A percentile compares a stretch with the other conserved stretches of the same genome.
These are phyloP conservation scores for Coranthus polyacanthus DNA, from an alignment of 2,797 vertebrate genomes.

Conservation along the genomic window DNA sequence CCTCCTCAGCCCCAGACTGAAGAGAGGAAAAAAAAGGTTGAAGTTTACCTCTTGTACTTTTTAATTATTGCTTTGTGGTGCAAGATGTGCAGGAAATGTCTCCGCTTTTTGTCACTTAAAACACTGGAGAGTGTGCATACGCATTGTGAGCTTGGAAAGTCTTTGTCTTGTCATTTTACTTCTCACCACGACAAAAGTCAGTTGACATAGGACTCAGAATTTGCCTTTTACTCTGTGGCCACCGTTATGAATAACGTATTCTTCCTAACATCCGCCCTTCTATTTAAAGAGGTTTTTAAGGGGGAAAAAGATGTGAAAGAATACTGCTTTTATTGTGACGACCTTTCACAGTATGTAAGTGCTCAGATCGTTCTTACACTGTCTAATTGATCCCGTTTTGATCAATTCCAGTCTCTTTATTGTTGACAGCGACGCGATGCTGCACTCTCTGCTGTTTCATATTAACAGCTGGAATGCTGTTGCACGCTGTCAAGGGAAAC, in stretches of 20 bases:
- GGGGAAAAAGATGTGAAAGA: conserved; percentile 51
- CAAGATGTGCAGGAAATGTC: conserved; percentile 89
- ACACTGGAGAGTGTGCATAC: conserved; percentile 93
- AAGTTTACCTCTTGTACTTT: conserved; percentile 83
- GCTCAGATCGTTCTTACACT: conserved; percentile 61
- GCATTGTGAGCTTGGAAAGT: conserved; percentile 85
- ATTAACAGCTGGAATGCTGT: conserved; percentile 68
- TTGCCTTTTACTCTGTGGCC: conserved; percentile 83
- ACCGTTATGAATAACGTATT: conserved; percentile 77
- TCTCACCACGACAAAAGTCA: conserved; percentile 73
- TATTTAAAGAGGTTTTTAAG: conserved; percentile 68
- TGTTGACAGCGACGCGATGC: conserved; percentile 49
- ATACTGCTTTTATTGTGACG: conserved; percentile 58
- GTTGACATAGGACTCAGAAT: conserved; percentile 68
- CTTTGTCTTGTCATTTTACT: conserved; percentile 73
- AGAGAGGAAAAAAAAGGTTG: conserved; percentile 66
- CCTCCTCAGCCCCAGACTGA: conserved; percentile 44
- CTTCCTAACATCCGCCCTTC: conserved; percentile 55
- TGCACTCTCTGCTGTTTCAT: conserved; percentile 46
- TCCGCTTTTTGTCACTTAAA: conserved; percentile 89
- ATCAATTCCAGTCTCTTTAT: conserved; percentile 52
- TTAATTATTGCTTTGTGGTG: conserved; percentile 87
- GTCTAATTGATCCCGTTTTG: conserved; percentile 57
- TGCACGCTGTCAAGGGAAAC: conserved; percentile 76
- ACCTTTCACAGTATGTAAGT: conserved; percentile 58